Evolutionary conservation across 2,797 vertebrate species (phyloP).

Genomic region (Antennarius maculatus): DNA sequence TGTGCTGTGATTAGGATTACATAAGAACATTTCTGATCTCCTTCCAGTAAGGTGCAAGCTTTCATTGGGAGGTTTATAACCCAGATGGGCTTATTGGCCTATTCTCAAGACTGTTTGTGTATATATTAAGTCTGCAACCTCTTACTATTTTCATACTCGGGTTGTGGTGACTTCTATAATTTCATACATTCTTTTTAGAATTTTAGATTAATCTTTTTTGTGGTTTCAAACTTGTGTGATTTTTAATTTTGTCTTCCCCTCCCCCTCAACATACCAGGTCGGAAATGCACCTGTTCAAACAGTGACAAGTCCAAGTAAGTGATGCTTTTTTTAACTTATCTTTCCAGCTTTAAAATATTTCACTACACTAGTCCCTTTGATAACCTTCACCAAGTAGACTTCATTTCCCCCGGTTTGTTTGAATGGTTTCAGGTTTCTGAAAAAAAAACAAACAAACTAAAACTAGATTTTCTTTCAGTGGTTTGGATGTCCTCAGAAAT

Average conservation of each 20-base stretch:
- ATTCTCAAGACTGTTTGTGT: constrained; percentile 16
- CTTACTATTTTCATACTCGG: background rate
- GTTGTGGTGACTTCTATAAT: background rate
- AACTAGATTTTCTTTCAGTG: too few species aligned
- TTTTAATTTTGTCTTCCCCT: background rate
- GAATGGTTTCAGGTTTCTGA: too few species aligned
- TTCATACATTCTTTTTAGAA: background rate
- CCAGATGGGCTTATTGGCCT: constrained; percentile 27
- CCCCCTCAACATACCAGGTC: constrained; percentile 67
- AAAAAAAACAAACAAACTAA: too few species aligned
- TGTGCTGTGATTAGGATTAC: constrained; percentile 12
- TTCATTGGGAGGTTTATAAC: constrained; percentile 11
- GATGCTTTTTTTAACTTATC: background rate
- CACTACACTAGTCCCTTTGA: background rate
- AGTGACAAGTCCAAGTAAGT: constrained; percentile 83
- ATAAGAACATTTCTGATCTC: constrained; percentile 18
- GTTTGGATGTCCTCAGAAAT: too few species aligned
- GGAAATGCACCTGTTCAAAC: constrained; percentile 87
- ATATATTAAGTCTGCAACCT: constrained; percentile 9
- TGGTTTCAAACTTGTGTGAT: background rate
- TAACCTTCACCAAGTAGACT: too few species aligned
- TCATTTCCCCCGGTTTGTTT: too few species aligned
- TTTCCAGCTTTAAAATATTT: background rate
- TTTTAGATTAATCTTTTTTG: background rate
- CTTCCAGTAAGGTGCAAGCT: constrained; percentile 12